phyloP scores from a whole-genome alignment of 2,888 invertebrate genomes.

The Pandemis heparana region DNA sequence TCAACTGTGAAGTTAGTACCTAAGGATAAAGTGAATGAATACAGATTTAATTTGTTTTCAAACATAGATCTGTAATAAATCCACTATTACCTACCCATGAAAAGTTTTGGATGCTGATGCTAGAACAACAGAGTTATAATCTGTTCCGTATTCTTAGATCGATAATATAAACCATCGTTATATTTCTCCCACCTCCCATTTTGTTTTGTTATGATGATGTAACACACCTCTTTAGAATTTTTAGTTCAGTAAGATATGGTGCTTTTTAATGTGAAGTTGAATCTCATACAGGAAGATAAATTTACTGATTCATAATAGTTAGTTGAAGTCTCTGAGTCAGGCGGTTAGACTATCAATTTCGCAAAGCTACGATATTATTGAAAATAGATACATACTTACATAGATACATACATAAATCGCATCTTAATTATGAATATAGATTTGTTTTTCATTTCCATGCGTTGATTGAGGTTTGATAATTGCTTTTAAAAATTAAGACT shows the following conservation, averaged over 20 bases:
- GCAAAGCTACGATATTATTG: too few species aligned
- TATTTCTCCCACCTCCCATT: conserved; percentile 37
- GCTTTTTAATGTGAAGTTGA: background rate
- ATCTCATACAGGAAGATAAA: background rate
- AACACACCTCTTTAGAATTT: conserved; percentile 1
- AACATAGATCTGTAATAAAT: background rate
- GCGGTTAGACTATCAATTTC: too few species aligned
- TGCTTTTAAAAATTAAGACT: too few species aligned
- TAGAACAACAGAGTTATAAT: conserved; percentile 26
- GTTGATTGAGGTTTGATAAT: too few species aligned
- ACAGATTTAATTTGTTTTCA: background rate
- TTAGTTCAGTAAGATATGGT: background rate
- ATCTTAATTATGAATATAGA: too few species aligned
- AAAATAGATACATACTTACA: too few species aligned
- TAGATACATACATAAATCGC: too few species aligned
- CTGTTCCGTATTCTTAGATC: conserved; percentile 26
- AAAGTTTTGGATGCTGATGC: conserved; percentile 1
- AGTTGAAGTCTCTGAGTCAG: too few species aligned
- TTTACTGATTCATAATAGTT: too few species aligned
- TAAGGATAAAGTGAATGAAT: too few species aligned
- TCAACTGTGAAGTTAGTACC: too few species aligned
- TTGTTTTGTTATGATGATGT: conserved; percentile 19
- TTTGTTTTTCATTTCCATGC: too few species aligned
- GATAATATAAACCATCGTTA: conserved; percentile 33
- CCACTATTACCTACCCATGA: background rate